Base-by-base conservation (phyloP, 2,888 invertebrate species). In the Dasysyrphus tricinctus region DNA sequence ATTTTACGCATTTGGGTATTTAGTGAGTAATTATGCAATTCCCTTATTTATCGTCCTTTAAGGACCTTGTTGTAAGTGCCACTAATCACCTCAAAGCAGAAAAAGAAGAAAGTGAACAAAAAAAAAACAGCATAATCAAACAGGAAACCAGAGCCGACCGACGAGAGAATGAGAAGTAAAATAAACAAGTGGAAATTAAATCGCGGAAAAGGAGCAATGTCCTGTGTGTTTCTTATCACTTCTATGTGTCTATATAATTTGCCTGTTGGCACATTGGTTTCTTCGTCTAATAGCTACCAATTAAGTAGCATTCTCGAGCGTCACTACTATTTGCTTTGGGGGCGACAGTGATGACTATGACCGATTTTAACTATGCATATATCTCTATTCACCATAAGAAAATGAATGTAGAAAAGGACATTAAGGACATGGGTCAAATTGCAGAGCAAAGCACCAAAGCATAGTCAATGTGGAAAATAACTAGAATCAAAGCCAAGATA, bases 1-100 rank as follows among this genome's bases (percentile, higher is more conserved):
- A 85, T 85, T 81, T 81, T 51, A 77, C 81, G 77, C 85, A 85
- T 77, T 85, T 78, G 67, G 69, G 51, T 69, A 54, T 69, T 77
- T 69, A 74, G 81, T 85, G 81, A 81, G 69, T 81, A 81, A 78
- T 81, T 81, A 81, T 81, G 76, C 84, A 77, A 80, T 75, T 80
- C 70, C 54, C 54, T 80, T 80, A 72, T 72, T 76, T 72, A 80
- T 57, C 24, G 57, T 73, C 72, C 73, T 67, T 76, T 74, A 49
- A 77, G 73, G 73, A 72, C 72, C 57, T 42, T 39, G 54, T 63
- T 29, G 42, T 61, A 59, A 74, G 37, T 42, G 63, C 42, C 63
- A 39, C 39, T 51, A 74, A 63, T 51, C 74, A 61, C 51, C 74
- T 24, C 34, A 51, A 51, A 51, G 19, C 0, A 32, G 14, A 11